Percentiles rank a stretch among this genome's conserved stretches.
Conservation (phyloP, 2,113 vertebrate species). For the Motacilla alba region DNA sequence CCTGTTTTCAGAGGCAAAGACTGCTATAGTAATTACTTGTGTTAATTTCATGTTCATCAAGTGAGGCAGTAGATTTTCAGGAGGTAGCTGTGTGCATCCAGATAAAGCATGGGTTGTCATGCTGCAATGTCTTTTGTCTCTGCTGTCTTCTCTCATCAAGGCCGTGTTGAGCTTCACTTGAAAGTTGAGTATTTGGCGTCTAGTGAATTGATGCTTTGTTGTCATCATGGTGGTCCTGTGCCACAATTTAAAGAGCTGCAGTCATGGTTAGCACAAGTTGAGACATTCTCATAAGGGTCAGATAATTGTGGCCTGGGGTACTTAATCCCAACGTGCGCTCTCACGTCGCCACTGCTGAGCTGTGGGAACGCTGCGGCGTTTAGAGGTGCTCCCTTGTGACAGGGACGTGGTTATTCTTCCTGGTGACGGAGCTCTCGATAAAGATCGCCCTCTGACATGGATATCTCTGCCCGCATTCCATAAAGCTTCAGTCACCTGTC, state of each 20-base stretch:
- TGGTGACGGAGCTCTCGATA: background rate
- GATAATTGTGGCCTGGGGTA: background rate
- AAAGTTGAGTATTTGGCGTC: background rate
- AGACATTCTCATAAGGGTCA: background rate
- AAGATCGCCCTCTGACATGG: background rate
- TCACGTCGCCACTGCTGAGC: accelerated
- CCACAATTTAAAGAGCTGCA: background rate
- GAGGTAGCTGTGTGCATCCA: background rate
- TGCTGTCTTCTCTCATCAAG: background rate
- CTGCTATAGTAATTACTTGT: accelerated
- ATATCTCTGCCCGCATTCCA: background rate
- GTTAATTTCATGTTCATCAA: background rate
- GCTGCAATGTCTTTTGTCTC: background rate
- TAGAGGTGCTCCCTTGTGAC: background rate
- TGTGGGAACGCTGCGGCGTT: accelerated
- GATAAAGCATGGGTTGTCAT: background rate
- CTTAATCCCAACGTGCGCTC: accelerated
- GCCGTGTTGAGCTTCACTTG: background rate
- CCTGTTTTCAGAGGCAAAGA: background rate
- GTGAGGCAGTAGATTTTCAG: background rate
- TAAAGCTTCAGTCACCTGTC: background rate
- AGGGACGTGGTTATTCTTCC: background rate
- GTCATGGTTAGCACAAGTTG: background rate
- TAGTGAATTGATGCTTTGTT: background rate
- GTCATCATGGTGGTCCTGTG: background rate